Evolutionary conservation across 2,113 vertebrate genomes (phyloP).

Genomic region (Atlantisia rogersi): DNA sequence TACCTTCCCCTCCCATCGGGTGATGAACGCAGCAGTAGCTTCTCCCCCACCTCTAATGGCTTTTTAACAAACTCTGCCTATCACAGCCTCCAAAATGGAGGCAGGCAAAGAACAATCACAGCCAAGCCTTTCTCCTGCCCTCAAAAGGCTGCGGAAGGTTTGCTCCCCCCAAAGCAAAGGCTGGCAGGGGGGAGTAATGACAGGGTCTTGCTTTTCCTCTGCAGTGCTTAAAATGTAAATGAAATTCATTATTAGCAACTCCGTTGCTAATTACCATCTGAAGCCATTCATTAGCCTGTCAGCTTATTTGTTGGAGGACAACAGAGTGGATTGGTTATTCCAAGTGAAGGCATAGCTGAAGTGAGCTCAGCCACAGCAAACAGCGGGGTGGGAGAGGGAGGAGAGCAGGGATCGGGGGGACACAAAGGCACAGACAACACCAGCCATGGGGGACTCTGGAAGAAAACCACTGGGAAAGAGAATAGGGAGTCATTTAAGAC

Average conservation of each 20-base stretch:
- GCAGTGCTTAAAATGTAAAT: constrained; percentile 81
- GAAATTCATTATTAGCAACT: constrained; percentile 75
- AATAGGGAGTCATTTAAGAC: neutral
- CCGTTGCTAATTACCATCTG: constrained; percentile 75
- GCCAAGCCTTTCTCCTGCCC: neutral
- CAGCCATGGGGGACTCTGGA: fast-evolving
- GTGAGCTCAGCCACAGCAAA: neutral
- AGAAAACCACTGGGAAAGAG: neutral
- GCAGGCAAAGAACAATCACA: neutral
- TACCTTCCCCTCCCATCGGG: fast-evolving
- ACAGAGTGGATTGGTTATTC: constrained; percentile 45
- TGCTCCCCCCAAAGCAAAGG: neutral
- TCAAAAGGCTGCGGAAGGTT: neutral
- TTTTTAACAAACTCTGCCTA: constrained; percentile 23
- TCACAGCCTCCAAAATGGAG: constrained; percentile 3
- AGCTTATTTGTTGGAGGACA: constrained; percentile 65
- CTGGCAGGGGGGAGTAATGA: neutral
- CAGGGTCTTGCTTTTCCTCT: constrained; percentile 30
- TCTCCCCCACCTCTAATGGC: neutral
- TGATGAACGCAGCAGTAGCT: neutral
- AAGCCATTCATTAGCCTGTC: constrained; percentile 80
- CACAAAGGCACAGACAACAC: neutral
- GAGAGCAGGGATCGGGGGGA: neutral
- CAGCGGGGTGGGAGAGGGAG: neutral
- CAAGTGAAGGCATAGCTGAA: neutral